Conservation (phyloP, 2,113 vertebrate genomes). For the Paradoxurus hermaphroditus region DNA sequence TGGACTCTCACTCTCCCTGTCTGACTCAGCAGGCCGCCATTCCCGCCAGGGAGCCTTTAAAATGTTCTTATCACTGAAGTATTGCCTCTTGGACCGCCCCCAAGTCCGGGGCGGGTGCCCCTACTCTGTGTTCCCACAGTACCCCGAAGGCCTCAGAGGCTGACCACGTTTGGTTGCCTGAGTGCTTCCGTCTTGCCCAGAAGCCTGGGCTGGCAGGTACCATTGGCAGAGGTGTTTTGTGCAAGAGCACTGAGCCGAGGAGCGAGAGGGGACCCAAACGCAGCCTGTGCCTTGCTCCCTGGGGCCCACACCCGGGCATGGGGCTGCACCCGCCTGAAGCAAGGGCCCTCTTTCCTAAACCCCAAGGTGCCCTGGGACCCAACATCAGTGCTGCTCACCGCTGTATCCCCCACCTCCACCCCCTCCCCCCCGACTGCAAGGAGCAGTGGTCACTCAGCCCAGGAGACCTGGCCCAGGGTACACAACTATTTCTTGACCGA, state of each 20-base stretch:
- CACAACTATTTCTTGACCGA: rapidly evolving
- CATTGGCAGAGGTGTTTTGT: background rate
- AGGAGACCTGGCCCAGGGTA: background rate
- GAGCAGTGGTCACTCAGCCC: rapidly evolving
- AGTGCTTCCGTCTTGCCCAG: background rate
- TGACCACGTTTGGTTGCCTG: rapidly evolving
- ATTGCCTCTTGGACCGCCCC: background rate
- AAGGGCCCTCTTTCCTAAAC: background rate
- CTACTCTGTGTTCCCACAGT: background rate
- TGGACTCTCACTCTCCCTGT: too few relatives aligned
- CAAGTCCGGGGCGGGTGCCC: background rate
- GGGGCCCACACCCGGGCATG: rapidly evolving
- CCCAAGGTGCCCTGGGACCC: rapidly evolving
- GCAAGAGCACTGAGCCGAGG: background rate
- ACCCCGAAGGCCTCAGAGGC: background rate
- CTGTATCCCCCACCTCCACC: too few relatives aligned
- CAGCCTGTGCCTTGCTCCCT: background rate
- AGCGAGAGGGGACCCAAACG: background rate
- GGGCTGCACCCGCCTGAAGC: background rate
- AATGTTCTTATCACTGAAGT: background rate
- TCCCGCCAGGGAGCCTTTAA: background rate
- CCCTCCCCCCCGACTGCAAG: too few relatives aligned
- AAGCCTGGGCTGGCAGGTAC: background rate
- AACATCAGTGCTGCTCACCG: background rate
- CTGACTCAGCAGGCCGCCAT: background rate